Evolutionary conservation across 2,888 invertebrate species (phyloP), one percentile per base, ranked within the genome.

Genomic region (Silvanus unidentatus): DNA sequence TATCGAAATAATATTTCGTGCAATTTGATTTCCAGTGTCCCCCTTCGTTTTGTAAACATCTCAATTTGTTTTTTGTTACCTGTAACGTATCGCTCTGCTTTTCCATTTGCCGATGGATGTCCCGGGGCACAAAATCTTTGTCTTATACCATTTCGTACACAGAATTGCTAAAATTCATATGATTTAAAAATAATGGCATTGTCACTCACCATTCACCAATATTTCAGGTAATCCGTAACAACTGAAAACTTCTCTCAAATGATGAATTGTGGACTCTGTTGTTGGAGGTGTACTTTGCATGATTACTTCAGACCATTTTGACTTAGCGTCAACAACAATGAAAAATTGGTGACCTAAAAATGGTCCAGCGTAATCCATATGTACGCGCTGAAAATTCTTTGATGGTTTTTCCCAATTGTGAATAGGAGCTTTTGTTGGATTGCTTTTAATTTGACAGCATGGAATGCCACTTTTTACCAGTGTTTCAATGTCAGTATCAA

Each of bases 401-500:
- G 4, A 40, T 11, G 38, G 32, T 13, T n/a, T 29, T 36, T 40
- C 40, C 40, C 44, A 44, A 9, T 1, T 16, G 16, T 37, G 37
- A 6, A 37, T 4, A 15, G 14, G 9, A 15, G 16, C 14, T 37
- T 37, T 37, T 2, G n/a, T 13, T 12, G 5, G 37, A 12, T 37
- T 37, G n/a, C 12, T 37, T 16, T 37, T 37, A 6, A 37, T 37
- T 16, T 16, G 13, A 12, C 16, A 15, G 46, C 63, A 63, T 9
- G 29, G 43, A 10, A 32, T 22, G 39, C 62, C 60, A 32, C 46
- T 40, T 40, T 47, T 49, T 8, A 59, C 49, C 4, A 48, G 37
- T 1, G 40, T 9, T 44, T 57, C 59, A 9, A 63, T 60, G 12
- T 62, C 59, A 1, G 48, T 29, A 22, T 59, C 53, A 10, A 61